Percentiles rank a stretch among this genome's conserved stretches.
Conservation (phyloP, 2,797 vertebrate species). For the Zalophus californianus region DNA sequence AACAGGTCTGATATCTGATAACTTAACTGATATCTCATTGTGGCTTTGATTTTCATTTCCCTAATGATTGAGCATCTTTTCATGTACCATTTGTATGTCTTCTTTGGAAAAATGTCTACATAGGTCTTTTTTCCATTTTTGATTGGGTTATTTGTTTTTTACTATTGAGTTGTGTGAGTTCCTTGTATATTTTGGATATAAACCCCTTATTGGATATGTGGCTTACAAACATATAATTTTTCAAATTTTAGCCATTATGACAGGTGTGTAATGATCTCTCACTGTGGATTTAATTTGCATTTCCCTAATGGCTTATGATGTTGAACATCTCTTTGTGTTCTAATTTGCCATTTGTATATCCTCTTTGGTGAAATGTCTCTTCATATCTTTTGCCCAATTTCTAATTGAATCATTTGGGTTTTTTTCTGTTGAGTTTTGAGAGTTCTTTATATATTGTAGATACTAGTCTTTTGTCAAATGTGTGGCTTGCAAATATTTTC, state of each 20-base stretch:
- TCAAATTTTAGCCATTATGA: constrained; percentile 5
- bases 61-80: background rate
- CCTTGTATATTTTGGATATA: background rate
- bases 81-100: background rate
- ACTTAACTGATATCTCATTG: background rate
- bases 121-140: background rate
- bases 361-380: background rate
- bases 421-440: background rate
- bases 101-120: background rate
- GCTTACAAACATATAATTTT: background rate
- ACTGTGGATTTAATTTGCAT: constrained; percentile 37
- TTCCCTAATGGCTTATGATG: background rate
- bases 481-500: background rate
- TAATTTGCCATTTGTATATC: background rate
- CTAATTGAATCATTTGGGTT: background rate
- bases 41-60: background rate
- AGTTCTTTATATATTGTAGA: constrained; percentile 15
- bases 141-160: background rate
- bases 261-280: background rate
- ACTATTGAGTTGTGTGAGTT: background rate
- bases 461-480: background rate
- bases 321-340: background rate
- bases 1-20: background rate
- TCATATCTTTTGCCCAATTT: background rate
- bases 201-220: background rate